Evolutionary conservation across 2,888 invertebrate genomes (phyloP), one percentile per base, ranked within the genome.

Genomic region (Schizaphis graminum): DNA sequence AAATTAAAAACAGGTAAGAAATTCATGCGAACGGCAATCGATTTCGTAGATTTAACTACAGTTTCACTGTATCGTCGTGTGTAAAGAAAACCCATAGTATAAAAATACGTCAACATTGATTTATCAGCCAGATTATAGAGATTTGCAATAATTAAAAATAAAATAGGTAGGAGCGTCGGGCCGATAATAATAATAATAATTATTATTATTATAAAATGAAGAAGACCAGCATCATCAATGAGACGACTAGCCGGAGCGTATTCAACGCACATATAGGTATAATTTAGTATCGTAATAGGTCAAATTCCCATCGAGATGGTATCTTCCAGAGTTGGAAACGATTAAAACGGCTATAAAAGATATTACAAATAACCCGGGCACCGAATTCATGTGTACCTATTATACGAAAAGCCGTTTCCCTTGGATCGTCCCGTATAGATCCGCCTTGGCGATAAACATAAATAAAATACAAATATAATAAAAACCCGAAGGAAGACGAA

Each of bases 241-340:
- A 77, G 77, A 21, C 77, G 77, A 35, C 77, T 77, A 77, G 35
- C 35, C 77, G 77, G 77, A 77, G 77, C 21, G 16, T 77, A 35
- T 77, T 24, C 21, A 35, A 77, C 24, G 21, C 35, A 5, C 35
- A 5, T 11, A 77, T 35, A 77, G 8, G 21, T 35, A 77, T 21
- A 77, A 77, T 77, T 21, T 77, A 77, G 44, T 86, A 89, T 77
- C 47, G 61, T 44, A 85, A 91, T 47, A 53, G 92, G 88, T 57
- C 88, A 67, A 67, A 92, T 92, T 91, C 92, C 92, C 49, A 41
- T 88, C 61, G 77, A 92, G 92, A 92, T 92, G 21, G 67, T 86
- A 92, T 92, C 92, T 61, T 35, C 35, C 16, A 21, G 91, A 53
- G 61, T 47, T 53, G 67, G 92, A 21, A 67, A 88, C 92, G 92